Evolutionary conservation across 2,888 invertebrate species (phyloP).

Genomic region (Dusona sp.): DNA sequence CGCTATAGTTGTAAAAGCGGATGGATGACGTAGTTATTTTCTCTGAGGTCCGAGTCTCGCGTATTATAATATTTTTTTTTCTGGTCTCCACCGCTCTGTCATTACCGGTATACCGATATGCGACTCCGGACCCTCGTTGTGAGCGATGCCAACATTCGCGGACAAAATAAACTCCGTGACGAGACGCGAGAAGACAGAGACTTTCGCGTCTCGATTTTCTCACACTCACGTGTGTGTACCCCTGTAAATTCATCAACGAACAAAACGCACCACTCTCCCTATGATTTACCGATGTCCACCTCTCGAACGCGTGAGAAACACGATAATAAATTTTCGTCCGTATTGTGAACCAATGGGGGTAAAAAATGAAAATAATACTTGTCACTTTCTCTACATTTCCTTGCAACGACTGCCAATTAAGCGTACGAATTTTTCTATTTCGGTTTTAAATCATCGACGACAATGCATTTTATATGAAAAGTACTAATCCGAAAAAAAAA

Average conservation of each 20-base stretch:
- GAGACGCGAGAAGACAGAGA: constrained; percentile 45
- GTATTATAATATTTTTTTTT: constrained; percentile 44
- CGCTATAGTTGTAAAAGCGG: constrained; percentile 69
- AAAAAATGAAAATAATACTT: not conserved
- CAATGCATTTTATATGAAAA: not conserved
- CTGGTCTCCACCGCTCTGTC: constrained; percentile 75
- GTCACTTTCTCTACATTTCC: constrained; percentile 6
- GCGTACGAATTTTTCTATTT: not conserved
- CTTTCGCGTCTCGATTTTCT: constrained; percentile 54
- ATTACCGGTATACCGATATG: constrained; percentile 70
- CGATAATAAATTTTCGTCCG: constrained; percentile 36
- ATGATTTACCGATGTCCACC: constrained; percentile 41
- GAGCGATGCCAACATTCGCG: constrained; percentile 37
- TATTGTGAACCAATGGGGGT: not conserved
- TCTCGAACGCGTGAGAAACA: constrained; percentile 29
- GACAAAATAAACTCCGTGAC: constrained; percentile 50
- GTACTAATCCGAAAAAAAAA: not conserved
- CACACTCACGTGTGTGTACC: constrained; percentile 37
- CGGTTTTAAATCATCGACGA: not conserved
- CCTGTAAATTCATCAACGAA: constrained; percentile 38
- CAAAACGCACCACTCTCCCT: constrained; percentile 14
- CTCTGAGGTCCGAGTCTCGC: constrained; percentile 32
- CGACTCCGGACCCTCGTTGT: constrained; percentile 38
- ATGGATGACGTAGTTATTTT: constrained; percentile 40
- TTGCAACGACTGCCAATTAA: not conserved